Conservation (phyloP, 2,797 vertebrate species). For the Aselliscus stoliczkanus region DNA sequence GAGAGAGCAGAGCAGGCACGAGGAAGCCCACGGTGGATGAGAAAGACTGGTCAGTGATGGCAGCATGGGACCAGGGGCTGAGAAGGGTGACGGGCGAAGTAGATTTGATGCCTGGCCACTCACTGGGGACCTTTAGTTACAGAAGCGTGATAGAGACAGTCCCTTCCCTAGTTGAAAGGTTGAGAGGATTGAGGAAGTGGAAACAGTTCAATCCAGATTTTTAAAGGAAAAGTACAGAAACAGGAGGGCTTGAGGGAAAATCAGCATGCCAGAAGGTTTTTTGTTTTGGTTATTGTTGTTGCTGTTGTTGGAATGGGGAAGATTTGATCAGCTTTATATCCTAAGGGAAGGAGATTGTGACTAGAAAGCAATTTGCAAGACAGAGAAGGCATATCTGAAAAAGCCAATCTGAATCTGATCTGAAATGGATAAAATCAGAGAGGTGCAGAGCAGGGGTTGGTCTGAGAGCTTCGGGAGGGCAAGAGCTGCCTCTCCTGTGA, state of each 20-base stretch:
- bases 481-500: no score
- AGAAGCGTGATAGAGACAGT: neutral
- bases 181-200: neutral
- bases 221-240: neutral
- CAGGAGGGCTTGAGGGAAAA: neutral
- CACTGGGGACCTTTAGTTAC: neutral
- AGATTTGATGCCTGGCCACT: neutral
- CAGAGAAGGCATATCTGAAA: neutral
- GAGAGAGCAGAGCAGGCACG: neutral
- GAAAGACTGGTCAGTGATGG: neutral
- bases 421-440: neutral
- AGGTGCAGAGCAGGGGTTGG: neutral
- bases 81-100: neutral
- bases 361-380: slow-evolving; percentile 3
- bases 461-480: neutral
- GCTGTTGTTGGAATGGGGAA: neutral
- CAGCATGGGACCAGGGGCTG: accelerated
- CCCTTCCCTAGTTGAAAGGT: neutral
- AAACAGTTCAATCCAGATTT: neutral
- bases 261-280: neutral
- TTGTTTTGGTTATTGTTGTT: slow-evolving; percentile 29
- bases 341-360: slow-evolving; percentile 24
- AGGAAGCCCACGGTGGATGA: neutral
- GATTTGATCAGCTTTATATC: slow-evolving; percentile 40
- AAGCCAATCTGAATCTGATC: neutral